phyloP scores from a whole-genome alignment of 2,113 vertebrate genomes.

The Myrmecobius fasciatus region DNA sequence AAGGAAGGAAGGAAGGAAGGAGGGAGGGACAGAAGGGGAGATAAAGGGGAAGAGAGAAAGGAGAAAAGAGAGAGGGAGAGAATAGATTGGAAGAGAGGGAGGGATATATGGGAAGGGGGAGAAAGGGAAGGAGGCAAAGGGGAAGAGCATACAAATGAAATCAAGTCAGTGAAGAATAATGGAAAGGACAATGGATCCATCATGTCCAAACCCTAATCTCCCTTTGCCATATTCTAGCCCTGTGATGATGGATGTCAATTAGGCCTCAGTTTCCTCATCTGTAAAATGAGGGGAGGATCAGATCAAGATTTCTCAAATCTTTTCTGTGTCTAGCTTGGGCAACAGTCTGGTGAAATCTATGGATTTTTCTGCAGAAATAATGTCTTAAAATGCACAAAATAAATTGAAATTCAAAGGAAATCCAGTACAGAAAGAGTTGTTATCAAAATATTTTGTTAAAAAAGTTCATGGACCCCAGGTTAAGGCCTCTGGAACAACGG shows the following conservation, averaged over 20 bases:
- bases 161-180: too few relatives aligned
- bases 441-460: not conserved
- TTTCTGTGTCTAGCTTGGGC: too few relatives aligned
- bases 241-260: fast-evolving
- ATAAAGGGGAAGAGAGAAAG: not conserved
- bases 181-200: too few relatives aligned
- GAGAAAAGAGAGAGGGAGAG: too few relatives aligned
- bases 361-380: too few relatives aligned
- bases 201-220: too few relatives aligned
- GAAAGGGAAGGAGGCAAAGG: not conserved
- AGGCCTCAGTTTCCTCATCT: not conserved
- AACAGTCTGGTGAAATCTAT: too few relatives aligned
- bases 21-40: not conserved
- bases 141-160: not conserved
- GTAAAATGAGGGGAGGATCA: not conserved
- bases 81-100: too few relatives aligned
- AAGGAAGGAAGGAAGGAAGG: too few relatives aligned
- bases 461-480: not conserved
- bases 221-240: too few relatives aligned
- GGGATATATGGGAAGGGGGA: too few relatives aligned
- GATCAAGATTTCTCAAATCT: too few relatives aligned
- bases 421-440: not conserved
- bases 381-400: not conserved
- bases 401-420: not conserved
- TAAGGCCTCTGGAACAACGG: not conserved